These are phyloP conservation scores for Micromys minutus DNA, from an alignment of 2,113 vertebrate species.

Conservation along the genomic window DNA sequence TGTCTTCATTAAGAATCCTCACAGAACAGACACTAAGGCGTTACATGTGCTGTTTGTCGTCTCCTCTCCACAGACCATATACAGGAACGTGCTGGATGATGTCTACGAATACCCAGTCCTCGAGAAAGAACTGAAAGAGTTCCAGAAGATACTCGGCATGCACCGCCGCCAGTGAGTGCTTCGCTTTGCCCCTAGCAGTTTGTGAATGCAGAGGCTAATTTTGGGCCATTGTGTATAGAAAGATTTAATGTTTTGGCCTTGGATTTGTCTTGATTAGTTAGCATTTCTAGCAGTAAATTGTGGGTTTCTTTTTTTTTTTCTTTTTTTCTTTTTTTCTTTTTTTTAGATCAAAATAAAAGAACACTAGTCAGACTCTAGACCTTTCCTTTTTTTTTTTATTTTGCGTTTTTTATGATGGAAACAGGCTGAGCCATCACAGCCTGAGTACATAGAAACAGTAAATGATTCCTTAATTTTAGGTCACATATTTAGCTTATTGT, in stretches of 20 bases:
- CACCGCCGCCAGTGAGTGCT: constrained; percentile 95
- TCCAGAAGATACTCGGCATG: constrained; percentile 94
- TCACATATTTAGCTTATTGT: constrained; percentile 19
- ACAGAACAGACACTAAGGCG: background rate
- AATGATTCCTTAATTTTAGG: constrained; percentile 41
- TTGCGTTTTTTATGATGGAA: background rate
- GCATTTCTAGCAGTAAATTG: constrained; percentile 8
- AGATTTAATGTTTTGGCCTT: background rate
- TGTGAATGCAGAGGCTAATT: background rate
- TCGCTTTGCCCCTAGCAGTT: background rate
- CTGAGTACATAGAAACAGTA: background rate
- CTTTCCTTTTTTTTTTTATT: background rate
- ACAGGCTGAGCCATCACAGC: background rate
- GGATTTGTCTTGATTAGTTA: background rate
- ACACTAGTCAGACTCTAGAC: background rate
- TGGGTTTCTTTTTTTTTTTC: background rate
- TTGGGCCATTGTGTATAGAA: background rate
- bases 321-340: constrained; percentile 34
- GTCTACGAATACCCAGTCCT: constrained; percentile 94
- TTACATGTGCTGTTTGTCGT: background rate
- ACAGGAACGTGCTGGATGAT: constrained; percentile 94
- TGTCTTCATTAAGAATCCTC: background rate
- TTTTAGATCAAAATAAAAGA: constrained; percentile 18
- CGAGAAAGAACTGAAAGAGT: constrained; percentile 94
- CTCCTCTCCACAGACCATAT: constrained; percentile 90